Evolutionary conservation across 1,140 invertebrate species (phyloP), one percentile per base, ranked within the genome.

Genomic region (Rhyzopertha dominica): DNA sequence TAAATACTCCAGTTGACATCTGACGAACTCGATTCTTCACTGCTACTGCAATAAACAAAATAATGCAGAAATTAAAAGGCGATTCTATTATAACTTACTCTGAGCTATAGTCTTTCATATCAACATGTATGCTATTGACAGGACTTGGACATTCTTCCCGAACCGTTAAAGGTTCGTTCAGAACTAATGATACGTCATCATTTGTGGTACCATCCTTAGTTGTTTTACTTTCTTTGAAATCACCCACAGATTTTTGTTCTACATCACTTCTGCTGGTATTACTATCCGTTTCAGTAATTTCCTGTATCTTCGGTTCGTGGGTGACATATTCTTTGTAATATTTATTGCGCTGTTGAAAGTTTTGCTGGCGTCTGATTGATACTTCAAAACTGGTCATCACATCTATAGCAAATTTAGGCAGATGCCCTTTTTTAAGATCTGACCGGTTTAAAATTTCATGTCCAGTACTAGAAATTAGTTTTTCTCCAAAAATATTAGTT

Each of bases 341-440:
- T 12, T 12, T 25, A 8, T n/a, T 38, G 19, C 36, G 26, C 13
- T 31, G 28, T 13, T 47, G 22, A 23, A 59, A 62, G n/a, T 38
- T 28, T 62, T 63, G 53, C 54, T 59, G 75, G 29, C 63, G 73
- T 47, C 69, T 73, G 42, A 80, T 65, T 2, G 75, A 77, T 46
- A 81, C 73, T 65, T 83, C 80, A 66, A 82, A 81, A 64, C 80
- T 83, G 2, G 80, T 81, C 76, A 81, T 82, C 7, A 83, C 76
- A 45, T 79, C 79, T 47, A 82, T 79, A 1, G 80, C 81, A 51
- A 81, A 78, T 54, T 82, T 80, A 19, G 75, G 71, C 41, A 54
- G 17, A 24, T 38, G 22, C 72, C 70, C 40, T 79, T 84, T 47
- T 73, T 74, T 28, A 74, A 75, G 17, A 82, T 77, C 59, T 77